Evolutionary conservation across 2,797 vertebrate species (phyloP), one percentile per base, ranked within the genome.

Genomic region (Amblyopsis hoosieri): DNA sequence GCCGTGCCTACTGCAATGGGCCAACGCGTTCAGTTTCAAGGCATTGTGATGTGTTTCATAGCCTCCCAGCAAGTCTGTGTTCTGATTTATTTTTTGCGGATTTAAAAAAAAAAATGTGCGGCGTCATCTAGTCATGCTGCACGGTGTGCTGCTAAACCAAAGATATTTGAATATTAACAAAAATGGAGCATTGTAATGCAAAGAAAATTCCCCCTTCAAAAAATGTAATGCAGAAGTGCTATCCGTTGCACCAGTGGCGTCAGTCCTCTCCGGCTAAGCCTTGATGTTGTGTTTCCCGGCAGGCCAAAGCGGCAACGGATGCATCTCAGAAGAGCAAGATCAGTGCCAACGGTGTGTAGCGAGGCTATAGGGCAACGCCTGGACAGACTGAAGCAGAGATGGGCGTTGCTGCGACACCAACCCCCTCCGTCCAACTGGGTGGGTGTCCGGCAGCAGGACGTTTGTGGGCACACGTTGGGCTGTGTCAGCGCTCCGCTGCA

Each of bases 281-380:
- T 37, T 8, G 4, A 51, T 11, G 64, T 8, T 71, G 45, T 45
- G 64, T 9, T 76, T 55, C 47, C 63, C 42, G 15, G 46, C 87
- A 94, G 93, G 91, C 91, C 55, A 93, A 93, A 87, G 90, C 85
- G 9, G 91, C 92, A 9, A 82, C 88, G 37, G 91, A 93, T 49
- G 68, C 90, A 53, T 71, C 89, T 17, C 91, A 92, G 81, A 92
- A 93, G 78, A 90, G 84, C 79, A 93, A 94, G 80, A 92, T 93
- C 76, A 93, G 85, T 51, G 92, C 91, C 70, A 93, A 93, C 7
- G 92, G 93, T 1, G 85, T 90, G 9, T 93, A 66, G 90, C 71
- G 61, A 57, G 29, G 53, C 56, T 57, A 23, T 3, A 63, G 4
- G 61, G 70, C 71, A 52, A 15, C 14, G 62, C 72, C n/a, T 31